Evolutionary conservation across 2,888 invertebrate species (phyloP).

Genomic region (Ophion costatus): DNA sequence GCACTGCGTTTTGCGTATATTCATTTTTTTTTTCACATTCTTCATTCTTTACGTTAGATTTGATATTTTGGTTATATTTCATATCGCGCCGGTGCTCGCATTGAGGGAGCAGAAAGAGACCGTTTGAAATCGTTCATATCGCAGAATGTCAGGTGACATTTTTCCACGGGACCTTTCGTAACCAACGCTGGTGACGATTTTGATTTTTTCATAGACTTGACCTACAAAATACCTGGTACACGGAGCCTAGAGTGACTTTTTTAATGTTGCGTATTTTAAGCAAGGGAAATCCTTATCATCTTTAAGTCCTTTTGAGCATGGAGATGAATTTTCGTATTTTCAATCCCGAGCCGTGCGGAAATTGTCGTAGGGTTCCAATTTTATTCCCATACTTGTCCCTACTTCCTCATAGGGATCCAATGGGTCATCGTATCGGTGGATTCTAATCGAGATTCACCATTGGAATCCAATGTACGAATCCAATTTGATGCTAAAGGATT

Average conservation of each 20-base stretch:
- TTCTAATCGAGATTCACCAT: too few species aligned
- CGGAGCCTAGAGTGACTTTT: not conserved
- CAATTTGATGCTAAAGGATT: too few species aligned
- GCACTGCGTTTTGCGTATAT: slow-evolving; percentile 73
- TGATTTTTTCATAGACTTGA: not conserved
- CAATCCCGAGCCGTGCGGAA: too few species aligned
- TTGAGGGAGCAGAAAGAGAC: not conserved
- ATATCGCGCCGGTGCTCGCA: not conserved
- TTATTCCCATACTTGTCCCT: too few species aligned
- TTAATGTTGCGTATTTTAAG: not conserved
- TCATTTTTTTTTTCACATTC: slow-evolving; percentile 40
- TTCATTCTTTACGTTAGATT: not conserved
- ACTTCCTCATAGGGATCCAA: too few species aligned
- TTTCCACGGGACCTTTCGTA: not conserved
- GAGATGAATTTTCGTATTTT: too few species aligned
- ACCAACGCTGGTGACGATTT: too few species aligned
- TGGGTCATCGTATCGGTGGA: too few species aligned
- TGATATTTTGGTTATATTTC: not conserved
- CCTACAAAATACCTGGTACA: not conserved
- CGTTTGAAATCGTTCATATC: not conserved
- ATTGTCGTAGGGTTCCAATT: too few species aligned
- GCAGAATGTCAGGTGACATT: not conserved
- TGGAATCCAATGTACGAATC: too few species aligned
- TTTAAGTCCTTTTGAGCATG: not conserved
- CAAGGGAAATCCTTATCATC: not conserved